Percentiles rank a stretch among this genome's conserved stretches.
phyloP scores from a whole-genome alignment of 2,113 vertebrate genomes.

The human (Homo sapiens) region GRCh38 chr2:118578501-118579000 shows the following conservation, averaged over 20 bases:
- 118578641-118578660: background rate
- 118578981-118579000: background rate
- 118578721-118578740: background rate
- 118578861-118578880: background rate
- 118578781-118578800: background rate
- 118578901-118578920: background rate
- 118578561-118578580: background rate
- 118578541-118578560: background rate
- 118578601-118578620: background rate
- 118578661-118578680: background rate
- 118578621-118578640: background rate
- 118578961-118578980: background rate
- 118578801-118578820: fast-evolving
- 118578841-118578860: background rate
- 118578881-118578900: background rate
- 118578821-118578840: background rate
- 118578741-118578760: fast-evolving
- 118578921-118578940: background rate
- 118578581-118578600: background rate
- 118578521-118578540: fast-evolving
- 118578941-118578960: background rate
- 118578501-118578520: background rate
- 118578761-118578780: background rate
- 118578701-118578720: background rate
- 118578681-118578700: background rate